Percentiles rank a stretch among this genome's conserved stretches.
Evolutionary conservation across 2,113 vertebrate species (phyloP).

Genomic region (Dryoscopus gambensis): DNA sequence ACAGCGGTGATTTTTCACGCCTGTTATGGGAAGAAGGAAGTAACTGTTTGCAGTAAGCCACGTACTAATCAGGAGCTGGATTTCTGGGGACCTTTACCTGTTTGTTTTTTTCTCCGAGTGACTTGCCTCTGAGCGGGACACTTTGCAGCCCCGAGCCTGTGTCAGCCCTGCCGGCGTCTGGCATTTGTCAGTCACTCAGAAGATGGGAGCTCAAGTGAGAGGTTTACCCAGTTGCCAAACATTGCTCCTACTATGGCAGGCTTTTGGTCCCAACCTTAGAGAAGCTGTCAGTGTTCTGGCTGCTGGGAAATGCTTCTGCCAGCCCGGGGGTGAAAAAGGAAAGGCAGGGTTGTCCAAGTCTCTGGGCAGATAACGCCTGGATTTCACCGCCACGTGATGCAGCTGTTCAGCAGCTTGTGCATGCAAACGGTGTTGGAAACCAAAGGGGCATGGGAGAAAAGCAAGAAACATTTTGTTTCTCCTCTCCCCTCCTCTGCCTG

Average conservation of each 20-base stretch:
- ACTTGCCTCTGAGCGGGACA: neutral
- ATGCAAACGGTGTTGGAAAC: neutral
- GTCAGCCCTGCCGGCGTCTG: neutral
- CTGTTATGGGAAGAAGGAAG: neutral
- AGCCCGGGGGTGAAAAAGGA: neutral
- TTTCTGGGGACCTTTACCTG: neutral
- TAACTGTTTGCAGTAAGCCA: neutral
- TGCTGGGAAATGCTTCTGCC: neutral
- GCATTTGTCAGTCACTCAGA: slow-evolving; percentile 8
- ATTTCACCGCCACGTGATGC: neutral
- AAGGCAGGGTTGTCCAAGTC: neutral
- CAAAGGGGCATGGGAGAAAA: neutral
- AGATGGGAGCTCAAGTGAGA: neutral
- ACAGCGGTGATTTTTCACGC: neutral
- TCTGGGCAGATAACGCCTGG: neutral
- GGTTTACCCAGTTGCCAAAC: neutral
- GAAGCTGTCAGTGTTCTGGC: neutral
- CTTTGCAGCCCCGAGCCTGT: neutral
- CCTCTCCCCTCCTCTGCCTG: neutral
- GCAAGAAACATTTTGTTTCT: neutral
- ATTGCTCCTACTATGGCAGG: neutral
- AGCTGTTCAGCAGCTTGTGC: neutral
- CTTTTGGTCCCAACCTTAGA: neutral
- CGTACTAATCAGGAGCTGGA: neutral
- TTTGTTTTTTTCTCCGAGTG: neutral